Evolutionary conservation across 2,888 invertebrate genomes (phyloP).

Genomic region (Biston betularia): DNA sequence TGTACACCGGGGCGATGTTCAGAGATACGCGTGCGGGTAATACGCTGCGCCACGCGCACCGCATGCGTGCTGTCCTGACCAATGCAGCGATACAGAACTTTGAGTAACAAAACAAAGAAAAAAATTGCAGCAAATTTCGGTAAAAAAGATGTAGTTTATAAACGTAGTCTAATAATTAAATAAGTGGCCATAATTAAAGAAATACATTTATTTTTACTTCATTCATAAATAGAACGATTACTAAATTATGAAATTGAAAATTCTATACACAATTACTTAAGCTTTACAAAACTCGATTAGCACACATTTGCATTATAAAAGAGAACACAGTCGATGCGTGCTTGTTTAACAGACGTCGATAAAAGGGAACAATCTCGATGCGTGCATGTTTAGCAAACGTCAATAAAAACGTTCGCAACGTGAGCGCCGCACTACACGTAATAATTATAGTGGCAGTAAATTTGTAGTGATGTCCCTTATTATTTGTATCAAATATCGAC

Average conservation of each 20-base stretch:
- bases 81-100: too few relatives aligned
- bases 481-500: background rate
- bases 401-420: background rate
- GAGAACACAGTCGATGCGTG: constrained; percentile 8
- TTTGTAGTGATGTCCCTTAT: background rate
- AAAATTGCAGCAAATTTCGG: too few relatives aligned
- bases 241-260: too few relatives aligned
- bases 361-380: constrained; percentile 9
- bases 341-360: background rate
- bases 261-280: background rate
- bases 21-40: too few relatives aligned
- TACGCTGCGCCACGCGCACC: too few relatives aligned
- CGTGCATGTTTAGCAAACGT: background rate
- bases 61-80: too few relatives aligned
- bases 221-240: background rate
- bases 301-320: constrained; percentile 10
- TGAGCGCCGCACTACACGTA: constrained; percentile 4
- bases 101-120: too few relatives aligned
- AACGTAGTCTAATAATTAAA: too few relatives aligned
- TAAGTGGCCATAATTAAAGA: too few relatives aligned
- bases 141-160: too few relatives aligned
- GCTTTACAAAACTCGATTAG: background rate
- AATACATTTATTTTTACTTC: too few relatives aligned
- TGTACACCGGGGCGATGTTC: too few relatives aligned
- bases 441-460: background rate